These are phyloP conservation scores for Ormia ochracea DNA, from an alignment of 2,888 invertebrate genomes.

Conservation along the genomic window DNA sequence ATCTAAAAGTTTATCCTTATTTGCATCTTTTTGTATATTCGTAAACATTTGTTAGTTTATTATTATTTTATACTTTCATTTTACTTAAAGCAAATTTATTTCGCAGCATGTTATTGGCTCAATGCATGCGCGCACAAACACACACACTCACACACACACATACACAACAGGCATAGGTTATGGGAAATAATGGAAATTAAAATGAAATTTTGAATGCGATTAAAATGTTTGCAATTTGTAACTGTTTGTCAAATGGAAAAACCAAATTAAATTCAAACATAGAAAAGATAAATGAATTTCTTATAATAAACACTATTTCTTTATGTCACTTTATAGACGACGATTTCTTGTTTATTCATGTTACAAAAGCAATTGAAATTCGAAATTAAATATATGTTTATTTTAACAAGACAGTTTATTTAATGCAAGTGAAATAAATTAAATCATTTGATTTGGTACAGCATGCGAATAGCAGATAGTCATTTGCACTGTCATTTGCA, in stretches of 20 bases:
- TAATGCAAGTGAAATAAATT: background rate
- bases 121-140: constrained; percentile 3
- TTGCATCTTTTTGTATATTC: background rate
- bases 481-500: too few species aligned
- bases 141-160: background rate
- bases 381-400: background rate
- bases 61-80: constrained; percentile 51
- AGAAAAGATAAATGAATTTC: constrained; percentile 8
- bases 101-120: constrained; percentile 47
- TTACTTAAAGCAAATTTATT: constrained; percentile 56
- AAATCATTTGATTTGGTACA: too few species aligned
- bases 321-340: constrained; percentile 6
- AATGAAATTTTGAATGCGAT: constrained; percentile 64
- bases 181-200: background rate
- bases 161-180: background rate
- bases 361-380: constrained; percentile 40
- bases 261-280: constrained; percentile 33
- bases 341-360: constrained; percentile 31
- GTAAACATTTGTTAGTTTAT: constrained; percentile 26
- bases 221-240: constrained; percentile 72
- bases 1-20: background rate
- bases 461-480: too few species aligned
- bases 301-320: background rate
- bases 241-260: constrained; percentile 68
- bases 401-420: background rate